Percentiles rank a stretch among this genome's conserved stretches.
Evolutionary conservation across 1,140 invertebrate species (phyloP).

Genomic region (Sitophilus oryzae): DNA sequence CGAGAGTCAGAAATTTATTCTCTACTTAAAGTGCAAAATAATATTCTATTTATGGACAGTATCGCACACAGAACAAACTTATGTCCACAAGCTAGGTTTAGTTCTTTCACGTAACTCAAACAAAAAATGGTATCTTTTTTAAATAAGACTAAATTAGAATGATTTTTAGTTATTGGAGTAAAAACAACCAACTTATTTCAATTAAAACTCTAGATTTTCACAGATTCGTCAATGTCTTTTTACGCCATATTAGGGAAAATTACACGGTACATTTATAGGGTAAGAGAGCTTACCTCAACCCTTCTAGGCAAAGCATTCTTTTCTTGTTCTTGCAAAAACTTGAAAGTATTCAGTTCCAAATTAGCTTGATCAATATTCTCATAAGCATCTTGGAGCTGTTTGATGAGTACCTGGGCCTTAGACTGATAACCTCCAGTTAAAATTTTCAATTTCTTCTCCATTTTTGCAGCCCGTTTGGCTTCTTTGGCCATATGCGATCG

Average conservation of each 20-base stretch:
- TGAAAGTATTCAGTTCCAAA: conserved; percentile 89
- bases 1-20: too few species aligned
- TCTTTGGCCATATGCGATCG: conserved; percentile 90
- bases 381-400: conserved; percentile 81
- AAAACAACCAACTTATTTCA: too few species aligned
- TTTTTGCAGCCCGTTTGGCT: conserved; percentile 92
- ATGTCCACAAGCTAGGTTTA: too few species aligned
- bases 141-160: too few species aligned
- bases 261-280: conserved; percentile 6
- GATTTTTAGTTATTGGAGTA: too few species aligned
- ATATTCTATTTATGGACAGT: too few species aligned
- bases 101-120: too few species aligned
- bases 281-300: conserved; percentile 47
- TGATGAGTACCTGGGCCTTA: conserved; percentile 78
- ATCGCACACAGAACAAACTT: too few species aligned
- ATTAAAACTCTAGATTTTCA: too few species aligned
- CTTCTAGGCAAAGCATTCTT: conserved; percentile 83
- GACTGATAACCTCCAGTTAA: conserved; percentile 87
- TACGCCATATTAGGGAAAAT: not conserved
- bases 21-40: too few species aligned
- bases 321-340: conserved; percentile 85
- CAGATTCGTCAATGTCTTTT: too few species aligned
- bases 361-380: conserved; percentile 87
- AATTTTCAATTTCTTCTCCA: conserved; percentile 96
- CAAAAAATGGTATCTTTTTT: too few species aligned